phyloP scores from a whole-genome alignment of 2,797 vertebrate genomes.

The Aeoliscus strigatus region DNA sequence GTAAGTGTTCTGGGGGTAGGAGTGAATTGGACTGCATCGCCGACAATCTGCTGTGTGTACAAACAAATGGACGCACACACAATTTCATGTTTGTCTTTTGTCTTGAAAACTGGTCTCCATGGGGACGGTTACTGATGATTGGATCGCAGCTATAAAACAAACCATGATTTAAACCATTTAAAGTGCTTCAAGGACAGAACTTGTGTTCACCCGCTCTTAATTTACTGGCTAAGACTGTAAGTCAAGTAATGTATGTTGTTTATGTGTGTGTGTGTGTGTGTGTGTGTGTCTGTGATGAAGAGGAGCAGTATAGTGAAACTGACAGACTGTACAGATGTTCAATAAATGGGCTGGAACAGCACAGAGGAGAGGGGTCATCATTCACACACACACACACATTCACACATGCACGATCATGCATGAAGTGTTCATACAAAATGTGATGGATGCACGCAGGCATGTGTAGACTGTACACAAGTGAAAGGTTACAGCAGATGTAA shows the following conservation, averaged over 20 bases:
- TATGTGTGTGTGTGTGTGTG: conserved; percentile 5
- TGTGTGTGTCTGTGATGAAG: conserved; percentile 43
- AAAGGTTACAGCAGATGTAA: conserved; percentile 3
- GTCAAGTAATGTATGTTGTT: conserved; percentile 57
- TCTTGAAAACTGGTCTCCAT: conserved; percentile 8
- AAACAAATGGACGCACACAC: background rate
- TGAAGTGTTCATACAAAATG: conserved; percentile 5
- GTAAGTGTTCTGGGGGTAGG: background rate
- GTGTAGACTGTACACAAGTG: conserved; percentile 9
- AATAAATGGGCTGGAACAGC: conserved; percentile 71
- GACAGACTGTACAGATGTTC: conserved; percentile 69
- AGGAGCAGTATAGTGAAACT: conserved; percentile 46
- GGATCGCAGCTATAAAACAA: conserved; percentile 18
- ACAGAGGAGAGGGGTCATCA: conserved; percentile 43
- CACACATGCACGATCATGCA: conserved; percentile 2
- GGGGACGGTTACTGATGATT: conserved; percentile 29
- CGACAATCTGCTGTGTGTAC: background rate
- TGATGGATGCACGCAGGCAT: background rate
- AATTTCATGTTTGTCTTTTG: conserved; percentile 18
- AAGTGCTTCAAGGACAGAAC: conserved; percentile 37
- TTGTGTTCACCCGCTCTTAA: too few relatives aligned
- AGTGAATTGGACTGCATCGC: conserved; percentile 2
- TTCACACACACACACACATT: conserved; percentile 25
- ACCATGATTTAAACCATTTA: conserved; percentile 35
- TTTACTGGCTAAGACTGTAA: conserved; percentile 67